These are phyloP conservation scores for Timandra comae DNA, from an alignment of 2,888 invertebrate genomes.

Conservation along the genomic window DNA sequence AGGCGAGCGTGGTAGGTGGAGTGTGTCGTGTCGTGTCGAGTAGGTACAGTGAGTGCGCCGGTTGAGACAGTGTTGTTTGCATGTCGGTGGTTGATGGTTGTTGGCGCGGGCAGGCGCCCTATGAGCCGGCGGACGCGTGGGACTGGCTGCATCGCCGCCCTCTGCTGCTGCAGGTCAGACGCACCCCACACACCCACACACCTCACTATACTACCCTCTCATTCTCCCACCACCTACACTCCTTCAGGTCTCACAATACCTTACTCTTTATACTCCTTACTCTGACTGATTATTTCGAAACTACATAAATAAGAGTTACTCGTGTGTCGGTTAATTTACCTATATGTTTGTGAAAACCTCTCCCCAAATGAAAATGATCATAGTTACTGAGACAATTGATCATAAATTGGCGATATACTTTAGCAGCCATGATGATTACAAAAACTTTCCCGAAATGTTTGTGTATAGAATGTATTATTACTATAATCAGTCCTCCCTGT, in stretches of 20 bases:
- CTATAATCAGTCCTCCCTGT: too few species aligned
- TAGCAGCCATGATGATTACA: too few species aligned
- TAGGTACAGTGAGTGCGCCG: conserved; percentile 32
- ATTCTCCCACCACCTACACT: conserved; percentile 12
- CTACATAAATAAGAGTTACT: too few species aligned
- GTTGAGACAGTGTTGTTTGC: conserved; percentile 67
- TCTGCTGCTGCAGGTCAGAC: conserved; percentile 90
- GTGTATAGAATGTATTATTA: too few species aligned
- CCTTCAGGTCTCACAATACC: conserved; percentile 12
- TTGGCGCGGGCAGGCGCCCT: conserved; percentile 66
- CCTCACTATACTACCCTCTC: conserved; percentile 10
- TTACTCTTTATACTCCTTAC: too few species aligned
- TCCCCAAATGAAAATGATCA: too few species aligned
- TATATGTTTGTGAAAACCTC: too few species aligned
- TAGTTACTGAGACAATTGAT: too few species aligned
- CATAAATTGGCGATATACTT: too few species aligned
- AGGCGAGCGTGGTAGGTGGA: conserved; percentile 17
- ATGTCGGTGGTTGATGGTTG: conserved; percentile 70
- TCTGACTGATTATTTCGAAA: too few species aligned
- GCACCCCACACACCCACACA: conserved; percentile 20
- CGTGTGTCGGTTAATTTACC: too few species aligned
- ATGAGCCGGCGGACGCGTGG: conserved; percentile 66
- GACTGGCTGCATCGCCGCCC: conserved; percentile 83
- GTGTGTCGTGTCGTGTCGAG: conserved; percentile 16
- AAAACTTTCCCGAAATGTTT: too few species aligned